Percentiles rank a stretch among this genome's conserved stretches.
Evolutionary conservation across 2,113 vertebrate genomes (phyloP).

Genomic region (Passerina amoena): DNA sequence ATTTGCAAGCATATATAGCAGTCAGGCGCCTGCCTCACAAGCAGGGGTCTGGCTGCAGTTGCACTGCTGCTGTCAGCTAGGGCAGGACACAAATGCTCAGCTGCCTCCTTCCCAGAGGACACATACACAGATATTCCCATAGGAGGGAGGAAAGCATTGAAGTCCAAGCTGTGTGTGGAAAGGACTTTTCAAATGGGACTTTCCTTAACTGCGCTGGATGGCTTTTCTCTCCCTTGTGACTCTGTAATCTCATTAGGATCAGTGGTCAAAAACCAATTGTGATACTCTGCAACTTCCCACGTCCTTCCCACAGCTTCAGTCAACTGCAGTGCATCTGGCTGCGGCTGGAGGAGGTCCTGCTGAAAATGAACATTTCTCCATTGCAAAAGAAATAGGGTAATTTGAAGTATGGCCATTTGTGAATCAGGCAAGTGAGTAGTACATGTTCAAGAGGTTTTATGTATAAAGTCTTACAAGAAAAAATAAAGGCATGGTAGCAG

Average conservation of each 20-base stretch:
- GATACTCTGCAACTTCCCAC: not conserved
- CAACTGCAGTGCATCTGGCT: not conserved
- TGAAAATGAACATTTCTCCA: not conserved
- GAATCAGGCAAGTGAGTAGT: not conserved
- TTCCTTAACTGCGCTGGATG: not conserved
- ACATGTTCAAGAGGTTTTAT: not conserved
- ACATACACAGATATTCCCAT: not conserved
- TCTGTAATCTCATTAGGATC: not conserved
- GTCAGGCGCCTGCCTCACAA: slow-evolving; percentile 29
- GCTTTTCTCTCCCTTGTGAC: not conserved
- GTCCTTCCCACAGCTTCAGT: not conserved
- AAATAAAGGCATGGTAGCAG: not conserved
- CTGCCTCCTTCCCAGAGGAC: not conserved
- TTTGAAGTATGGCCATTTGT: not conserved
- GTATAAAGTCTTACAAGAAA: not conserved
- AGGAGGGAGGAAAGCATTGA: not conserved
- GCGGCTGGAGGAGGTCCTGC: not conserved
- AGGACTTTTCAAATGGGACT: not conserved
- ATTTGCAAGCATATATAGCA: slow-evolving; percentile 26
- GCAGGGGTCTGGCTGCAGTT: slow-evolving; percentile 33
- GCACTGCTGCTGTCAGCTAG: not conserved
- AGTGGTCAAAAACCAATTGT: not conserved
- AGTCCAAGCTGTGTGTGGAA: not conserved
- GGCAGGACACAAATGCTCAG: not conserved
- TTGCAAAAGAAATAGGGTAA: not conserved